Evolutionary conservation across 2,888 invertebrate genomes (phyloP), one percentile per base, ranked within the genome.

Genomic region (Aphrophora alni): DNA sequence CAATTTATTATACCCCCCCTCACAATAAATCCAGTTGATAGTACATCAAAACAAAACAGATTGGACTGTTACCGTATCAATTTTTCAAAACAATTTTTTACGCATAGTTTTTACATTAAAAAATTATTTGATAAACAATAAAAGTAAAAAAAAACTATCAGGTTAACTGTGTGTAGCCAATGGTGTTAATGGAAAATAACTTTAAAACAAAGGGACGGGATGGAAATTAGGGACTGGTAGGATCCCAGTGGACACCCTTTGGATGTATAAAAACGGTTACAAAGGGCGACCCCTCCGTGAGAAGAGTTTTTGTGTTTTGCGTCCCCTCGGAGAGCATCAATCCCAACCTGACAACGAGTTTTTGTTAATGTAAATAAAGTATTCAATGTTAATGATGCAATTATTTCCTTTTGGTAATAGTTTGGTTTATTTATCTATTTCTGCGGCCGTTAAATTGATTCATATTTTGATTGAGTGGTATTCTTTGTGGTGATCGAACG

Each of bases 1-100:
- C 59, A 59, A 59, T 59, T 59, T 59, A 59, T 59, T 59, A 59
- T 21, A 4, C n/a, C 59, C 4, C 59, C 21, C 59, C 21, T 10
- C 33, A 7, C 33, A 4, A 33, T 10, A 7, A 10, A 14, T 2
- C 44, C 17, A 14, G 44, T 44, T 44, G 2, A 14, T 44, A 44
- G 8, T 44, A 14, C 44, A 14, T 14, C 12, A 7, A 44, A 44
- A 44, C 44, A 44, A 33, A 33, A 59, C 59, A n/a, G 59, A 59
- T n/a, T 21, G 33, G 59, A 5, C 59, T 59, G 59, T 59, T 59
- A 21, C 21, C 59, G 59, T 59, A 59, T 59, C 59, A 59, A 59
- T 59, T 59, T 59, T 59, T 59, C 59, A 59, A 59, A 59, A 59
- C 59, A 59, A 59, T 59, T 59, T 59, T 59, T 59, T 59, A 59